These are phyloP conservation scores for Lithosia quadra DNA, from an alignment of 2,888 invertebrate genomes.

Conservation along the genomic window DNA sequence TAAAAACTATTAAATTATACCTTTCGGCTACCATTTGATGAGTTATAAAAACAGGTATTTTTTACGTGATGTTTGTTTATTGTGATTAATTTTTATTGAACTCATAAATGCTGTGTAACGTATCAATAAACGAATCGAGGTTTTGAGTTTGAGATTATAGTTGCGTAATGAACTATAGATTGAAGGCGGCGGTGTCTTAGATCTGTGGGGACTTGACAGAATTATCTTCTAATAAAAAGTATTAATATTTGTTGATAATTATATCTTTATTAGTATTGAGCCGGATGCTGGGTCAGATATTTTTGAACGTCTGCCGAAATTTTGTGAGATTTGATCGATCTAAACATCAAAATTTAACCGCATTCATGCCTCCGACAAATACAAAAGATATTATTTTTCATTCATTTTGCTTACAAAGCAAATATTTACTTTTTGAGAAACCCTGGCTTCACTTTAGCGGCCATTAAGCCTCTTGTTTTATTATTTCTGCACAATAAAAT, in stretches of 20 bases:
- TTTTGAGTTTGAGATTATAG: slow-evolving; percentile 47
- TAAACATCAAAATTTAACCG: background rate
- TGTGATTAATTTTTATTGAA: slow-evolving; percentile 78
- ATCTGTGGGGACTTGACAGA: slow-evolving; percentile 21
- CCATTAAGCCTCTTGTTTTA: slow-evolving; percentile 54
- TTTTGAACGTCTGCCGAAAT: background rate
- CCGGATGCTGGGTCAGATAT: background rate
- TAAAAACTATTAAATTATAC: slow-evolving; percentile 84
- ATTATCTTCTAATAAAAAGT: slow-evolving; percentile 16
- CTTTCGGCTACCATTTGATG: slow-evolving; percentile 82
- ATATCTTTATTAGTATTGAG: slow-evolving; percentile 14
- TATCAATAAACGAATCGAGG: slow-evolving; percentile 61
- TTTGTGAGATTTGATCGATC: background rate
- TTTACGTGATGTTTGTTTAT: slow-evolving; percentile 82
- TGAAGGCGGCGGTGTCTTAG: slow-evolving; percentile 39
- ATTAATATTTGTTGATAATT: slow-evolving; percentile 26
- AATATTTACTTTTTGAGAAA: slow-evolving; percentile 33
- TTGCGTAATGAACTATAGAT: slow-evolving; percentile 49
- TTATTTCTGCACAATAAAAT: slow-evolving; percentile 58
- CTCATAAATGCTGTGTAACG: slow-evolving; percentile 65
- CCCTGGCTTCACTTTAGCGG: slow-evolving; percentile 45
- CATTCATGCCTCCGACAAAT: slow-evolving; percentile 3
- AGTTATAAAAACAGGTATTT: slow-evolving; percentile 70
- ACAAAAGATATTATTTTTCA: slow-evolving; percentile 14
- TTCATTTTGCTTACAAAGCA: slow-evolving; percentile 23